Evolutionary conservation across 92 coral and sea anemone species (phyloP).

Genomic region (Chrysogorgia sp.): DNA sequence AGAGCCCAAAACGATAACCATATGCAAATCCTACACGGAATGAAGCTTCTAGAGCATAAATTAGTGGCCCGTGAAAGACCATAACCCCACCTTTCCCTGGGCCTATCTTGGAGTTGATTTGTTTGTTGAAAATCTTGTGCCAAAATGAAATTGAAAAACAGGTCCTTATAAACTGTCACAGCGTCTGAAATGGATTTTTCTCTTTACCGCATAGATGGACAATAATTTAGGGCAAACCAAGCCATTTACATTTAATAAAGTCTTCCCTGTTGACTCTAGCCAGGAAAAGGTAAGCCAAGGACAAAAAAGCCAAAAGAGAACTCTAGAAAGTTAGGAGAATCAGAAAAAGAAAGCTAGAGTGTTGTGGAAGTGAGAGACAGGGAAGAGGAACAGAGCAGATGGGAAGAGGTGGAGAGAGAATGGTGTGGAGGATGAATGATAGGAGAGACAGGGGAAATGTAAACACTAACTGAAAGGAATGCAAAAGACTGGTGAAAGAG

Average conservation of each 20-base stretch:
- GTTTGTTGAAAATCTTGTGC: neutral
- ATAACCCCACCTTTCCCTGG: too few relatives aligned
- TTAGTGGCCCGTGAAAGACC: too few relatives aligned
- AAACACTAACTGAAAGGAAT: neutral
- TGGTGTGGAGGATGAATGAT: neutral
- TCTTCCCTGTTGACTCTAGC: slow-evolving; percentile 70
- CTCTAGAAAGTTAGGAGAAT: neutral
- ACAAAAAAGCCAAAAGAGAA: neutral
- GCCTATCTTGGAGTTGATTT: neutral
- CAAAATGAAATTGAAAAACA: neutral
- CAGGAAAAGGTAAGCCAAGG: slow-evolving; percentile 56
- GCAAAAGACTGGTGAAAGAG: too few relatives aligned
- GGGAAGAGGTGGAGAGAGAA: neutral
- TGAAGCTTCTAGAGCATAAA: too few relatives aligned
- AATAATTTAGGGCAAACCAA: slow-evolving; percentile 95
- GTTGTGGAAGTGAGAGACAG: neutral
- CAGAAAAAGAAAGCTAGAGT: too few relatives aligned
- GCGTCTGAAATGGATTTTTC: too few relatives aligned
- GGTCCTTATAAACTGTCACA: too few relatives aligned
- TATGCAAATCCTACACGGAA: neutral
- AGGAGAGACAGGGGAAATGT: neutral
- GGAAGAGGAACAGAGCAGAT: neutral
- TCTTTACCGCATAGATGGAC: slow-evolving; percentile 70
- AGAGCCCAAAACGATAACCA: neutral
- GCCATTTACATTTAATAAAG: slow-evolving; percentile 93